A percentile compares a stretch with the other conserved stretches of the same genome.
Conservation (phyloP, 2,113 vertebrate species). For the Chaenocephalus aceratus region DNA sequence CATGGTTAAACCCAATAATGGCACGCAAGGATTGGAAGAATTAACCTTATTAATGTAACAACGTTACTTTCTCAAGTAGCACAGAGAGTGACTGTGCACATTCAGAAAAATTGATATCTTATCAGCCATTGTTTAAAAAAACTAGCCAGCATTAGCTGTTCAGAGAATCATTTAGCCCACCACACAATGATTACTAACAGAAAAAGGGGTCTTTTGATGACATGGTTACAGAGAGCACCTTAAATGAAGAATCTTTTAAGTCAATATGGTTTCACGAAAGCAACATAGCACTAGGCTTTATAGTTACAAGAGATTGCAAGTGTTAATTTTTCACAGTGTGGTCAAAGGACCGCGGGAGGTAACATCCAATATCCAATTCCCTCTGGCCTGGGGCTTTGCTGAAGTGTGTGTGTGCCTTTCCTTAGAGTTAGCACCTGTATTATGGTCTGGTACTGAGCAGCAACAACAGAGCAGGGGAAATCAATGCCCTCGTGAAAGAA, state of each 20-base stretch:
- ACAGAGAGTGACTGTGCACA: no score
- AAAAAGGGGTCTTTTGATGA: no score
- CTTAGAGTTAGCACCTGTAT: constrained; percentile 39
- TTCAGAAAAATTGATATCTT: no score
- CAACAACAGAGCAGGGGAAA: constrained; percentile 48
- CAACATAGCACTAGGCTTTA: constrained; percentile 1
- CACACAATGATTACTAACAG: no score
- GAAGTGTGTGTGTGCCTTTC: constrained; percentile 13
- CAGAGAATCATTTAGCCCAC: no score
- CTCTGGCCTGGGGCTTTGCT: constrained; percentile 37
- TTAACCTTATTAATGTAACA: no score
- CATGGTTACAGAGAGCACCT: neutral
- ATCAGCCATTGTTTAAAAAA: no score
- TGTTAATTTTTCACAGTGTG: constrained; percentile 44
- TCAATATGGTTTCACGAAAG: neutral
- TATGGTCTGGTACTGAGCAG: constrained; percentile 18
- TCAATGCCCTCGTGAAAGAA: constrained; percentile 54
- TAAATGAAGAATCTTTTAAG: constrained; percentile 2
- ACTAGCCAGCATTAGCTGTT: no score
- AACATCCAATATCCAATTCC: constrained; percentile 68
- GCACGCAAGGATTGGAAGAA: no score
- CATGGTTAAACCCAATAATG: no score
- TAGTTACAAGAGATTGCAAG: constrained; percentile 27
- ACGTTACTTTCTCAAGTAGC: no score
- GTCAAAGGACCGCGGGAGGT: constrained; percentile 26